Conservation (phyloP, 2,888 invertebrate genomes). For the Polietes domitor region DNA sequence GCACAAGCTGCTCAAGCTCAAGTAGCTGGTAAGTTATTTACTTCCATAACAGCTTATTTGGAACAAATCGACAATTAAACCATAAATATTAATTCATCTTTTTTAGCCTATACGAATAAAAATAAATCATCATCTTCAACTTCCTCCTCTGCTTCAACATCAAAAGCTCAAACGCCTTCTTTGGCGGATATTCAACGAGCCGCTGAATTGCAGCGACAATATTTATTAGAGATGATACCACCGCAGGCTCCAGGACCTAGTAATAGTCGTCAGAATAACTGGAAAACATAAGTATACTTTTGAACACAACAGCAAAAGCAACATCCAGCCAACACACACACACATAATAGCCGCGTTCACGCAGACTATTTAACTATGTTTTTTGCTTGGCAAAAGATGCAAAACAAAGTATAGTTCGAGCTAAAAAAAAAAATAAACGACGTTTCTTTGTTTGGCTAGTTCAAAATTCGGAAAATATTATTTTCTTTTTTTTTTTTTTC, state of each 20-base stretch:
- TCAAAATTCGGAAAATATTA: not conserved
- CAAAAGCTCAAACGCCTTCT: constrained; percentile 78
- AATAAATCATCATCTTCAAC: constrained; percentile 73
- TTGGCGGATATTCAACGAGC: constrained; percentile 92
- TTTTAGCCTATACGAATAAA: constrained; percentile 72
- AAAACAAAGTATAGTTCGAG: constrained; percentile 16
- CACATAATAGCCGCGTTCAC: not conserved
- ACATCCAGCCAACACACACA: constrained; percentile 23
- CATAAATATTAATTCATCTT: not conserved
- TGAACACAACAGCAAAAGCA: not conserved
- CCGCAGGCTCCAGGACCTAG: constrained; percentile 81
- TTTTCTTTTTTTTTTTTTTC: not conserved
- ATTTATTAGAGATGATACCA: constrained; percentile 97
- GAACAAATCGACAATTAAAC: not conserved
- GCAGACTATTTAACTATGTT: constrained; percentile 13
- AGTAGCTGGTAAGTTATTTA: constrained; percentile 76
- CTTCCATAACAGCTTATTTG: not conserved
- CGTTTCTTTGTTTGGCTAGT: not conserved
- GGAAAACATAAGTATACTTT: constrained; percentile 78
- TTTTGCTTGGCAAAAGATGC: constrained; percentile 18
- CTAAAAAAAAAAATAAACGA: not conserved
- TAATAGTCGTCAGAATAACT: constrained; percentile 81
- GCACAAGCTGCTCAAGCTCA: constrained; percentile 86
- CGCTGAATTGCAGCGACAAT: constrained; percentile 95
- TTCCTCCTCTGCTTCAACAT: constrained; percentile 73